Percentiles rank a stretch among this genome's conserved stretches.
Evolutionary conservation across 2,888 invertebrate species (phyloP).

Genomic region (Epicampocera succincta): DNA sequence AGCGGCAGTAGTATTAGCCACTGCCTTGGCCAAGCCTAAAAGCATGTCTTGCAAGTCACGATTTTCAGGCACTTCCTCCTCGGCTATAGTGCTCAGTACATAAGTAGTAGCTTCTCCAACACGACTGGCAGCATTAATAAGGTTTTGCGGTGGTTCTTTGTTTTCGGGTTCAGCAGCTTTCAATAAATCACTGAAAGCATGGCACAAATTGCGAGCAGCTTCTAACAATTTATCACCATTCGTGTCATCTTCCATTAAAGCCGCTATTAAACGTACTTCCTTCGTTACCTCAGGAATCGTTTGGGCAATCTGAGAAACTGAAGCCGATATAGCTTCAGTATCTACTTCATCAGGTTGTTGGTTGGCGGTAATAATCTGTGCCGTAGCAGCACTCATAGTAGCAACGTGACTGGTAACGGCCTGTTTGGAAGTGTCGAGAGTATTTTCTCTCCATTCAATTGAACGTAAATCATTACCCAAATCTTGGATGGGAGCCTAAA

Average conservation of each 20-base stretch:
- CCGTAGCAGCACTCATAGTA: conserved; percentile 99
- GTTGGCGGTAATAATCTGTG: conserved; percentile 96
- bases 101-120: conserved; percentile 98
- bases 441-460: conserved; percentile 96
- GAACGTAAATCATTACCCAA: conserved; percentile 92
- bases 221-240: conserved; percentile 93
- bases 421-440: conserved; percentile 96
- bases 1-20: conserved; percentile 98
- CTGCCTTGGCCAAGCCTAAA: conserved; percentile 96
- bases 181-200: conserved; percentile 96
- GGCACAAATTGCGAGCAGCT: conserved; percentile 95
- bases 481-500: conserved; percentile 84
- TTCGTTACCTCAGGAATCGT: conserved; percentile 98
- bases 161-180: conserved; percentile 97
- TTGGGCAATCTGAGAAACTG: conserved; percentile 97
- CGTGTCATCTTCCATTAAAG: conserved; percentile 93
- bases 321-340: conserved; percentile 97
- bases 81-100: conserved; percentile 95
- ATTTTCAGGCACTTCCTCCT: conserved; percentile 93
- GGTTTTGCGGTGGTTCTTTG: conserved; percentile 94
- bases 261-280: conserved; percentile 91
- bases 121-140: conserved; percentile 96
- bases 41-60: conserved; percentile 94
- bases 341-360: conserved; percentile 95
- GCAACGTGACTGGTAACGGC: conserved; percentile 98